These are phyloP conservation scores for Cinclus cinclus DNA, from an alignment of 2,113 vertebrate species.

Conservation along the genomic window DNA sequence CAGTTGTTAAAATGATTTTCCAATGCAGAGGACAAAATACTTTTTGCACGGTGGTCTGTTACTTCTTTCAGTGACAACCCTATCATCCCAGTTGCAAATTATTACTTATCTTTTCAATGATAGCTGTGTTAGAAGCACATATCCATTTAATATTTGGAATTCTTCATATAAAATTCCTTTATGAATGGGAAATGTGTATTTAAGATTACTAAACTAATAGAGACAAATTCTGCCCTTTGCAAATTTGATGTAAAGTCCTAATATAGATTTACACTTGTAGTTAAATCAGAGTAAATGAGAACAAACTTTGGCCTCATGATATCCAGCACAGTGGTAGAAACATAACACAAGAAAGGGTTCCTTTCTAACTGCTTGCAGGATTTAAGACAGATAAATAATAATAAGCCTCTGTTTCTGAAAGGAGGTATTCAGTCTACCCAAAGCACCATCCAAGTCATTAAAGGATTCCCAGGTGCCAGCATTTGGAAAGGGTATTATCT, in stretches of 20 bases:
- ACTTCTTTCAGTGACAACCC: background rate
- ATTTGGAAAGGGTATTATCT: constrained; percentile 60
- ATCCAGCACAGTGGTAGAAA: background rate
- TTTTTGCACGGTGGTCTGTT: background rate
- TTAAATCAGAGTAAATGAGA: background rate
- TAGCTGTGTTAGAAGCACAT: background rate
- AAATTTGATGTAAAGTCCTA: background rate
- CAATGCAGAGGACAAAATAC: background rate
- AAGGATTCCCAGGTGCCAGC: constrained; percentile 58
- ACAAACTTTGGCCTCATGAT: background rate
- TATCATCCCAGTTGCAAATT: background rate
- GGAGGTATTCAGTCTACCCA: constrained; percentile 31
- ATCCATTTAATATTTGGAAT: background rate
- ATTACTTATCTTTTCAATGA: background rate
- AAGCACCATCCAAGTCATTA: constrained; percentile 44
- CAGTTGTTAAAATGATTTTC: background rate
- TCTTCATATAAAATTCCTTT: background rate
- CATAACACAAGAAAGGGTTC: background rate
- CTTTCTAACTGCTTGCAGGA: constrained; percentile 2
- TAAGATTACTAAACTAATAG: background rate
- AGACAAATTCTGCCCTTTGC: background rate
- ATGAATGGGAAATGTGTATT: background rate
- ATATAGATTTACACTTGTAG: background rate
- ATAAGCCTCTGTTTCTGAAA: constrained; percentile 50
- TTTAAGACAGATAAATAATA: constrained; percentile 42